Evolutionary conservation across 2,888 invertebrate genomes (phyloP).

Genomic region (Conops quadrifasciatus): DNA sequence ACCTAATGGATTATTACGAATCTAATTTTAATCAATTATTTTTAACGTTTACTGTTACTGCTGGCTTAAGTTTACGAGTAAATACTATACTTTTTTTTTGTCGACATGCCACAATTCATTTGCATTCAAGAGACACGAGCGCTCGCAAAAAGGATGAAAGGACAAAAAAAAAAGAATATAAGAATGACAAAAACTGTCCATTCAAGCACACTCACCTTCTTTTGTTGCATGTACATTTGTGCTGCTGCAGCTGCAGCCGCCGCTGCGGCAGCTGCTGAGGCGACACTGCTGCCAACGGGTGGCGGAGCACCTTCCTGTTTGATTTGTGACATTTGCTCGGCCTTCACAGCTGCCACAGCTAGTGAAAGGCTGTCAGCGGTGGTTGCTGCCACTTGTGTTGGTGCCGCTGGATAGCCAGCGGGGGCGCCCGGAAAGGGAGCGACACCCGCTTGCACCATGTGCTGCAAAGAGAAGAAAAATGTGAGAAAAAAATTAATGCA

Average conservation of each 20-base stretch:
- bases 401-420: slow-evolving; percentile 62
- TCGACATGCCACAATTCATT: slow-evolving; percentile 25
- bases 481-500: slow-evolving; percentile 10
- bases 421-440: slow-evolving; percentile 64
- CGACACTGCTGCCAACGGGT: slow-evolving; percentile 49
- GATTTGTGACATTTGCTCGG: slow-evolving; percentile 59
- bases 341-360: slow-evolving; percentile 60
- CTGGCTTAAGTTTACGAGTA: background rate
- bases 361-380: slow-evolving; percentile 62
- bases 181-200: slow-evolving; percentile 33
- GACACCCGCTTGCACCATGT: slow-evolving; percentile 65
- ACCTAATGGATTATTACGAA: no score
- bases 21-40: background rate
- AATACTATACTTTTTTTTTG: slow-evolving; percentile 9
- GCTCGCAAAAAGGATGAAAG: background rate
- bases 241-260: slow-evolving; percentile 50
- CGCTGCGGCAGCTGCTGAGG: slow-evolving; percentile 52
- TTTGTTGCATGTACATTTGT: slow-evolving; percentile 62
- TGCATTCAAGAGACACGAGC: slow-evolving; percentile 6
- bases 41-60: background rate
- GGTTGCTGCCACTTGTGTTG: slow-evolving; percentile 58
- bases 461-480: slow-evolving; percentile 52
- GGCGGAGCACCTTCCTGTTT: slow-evolving; percentile 56
- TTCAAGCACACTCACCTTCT: slow-evolving; percentile 56
- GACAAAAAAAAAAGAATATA: slow-evolving; percentile 19